phyloP scores from a whole-genome alignment of 23 tunicate genomes.

The Trididemnum nubilum region DNA sequence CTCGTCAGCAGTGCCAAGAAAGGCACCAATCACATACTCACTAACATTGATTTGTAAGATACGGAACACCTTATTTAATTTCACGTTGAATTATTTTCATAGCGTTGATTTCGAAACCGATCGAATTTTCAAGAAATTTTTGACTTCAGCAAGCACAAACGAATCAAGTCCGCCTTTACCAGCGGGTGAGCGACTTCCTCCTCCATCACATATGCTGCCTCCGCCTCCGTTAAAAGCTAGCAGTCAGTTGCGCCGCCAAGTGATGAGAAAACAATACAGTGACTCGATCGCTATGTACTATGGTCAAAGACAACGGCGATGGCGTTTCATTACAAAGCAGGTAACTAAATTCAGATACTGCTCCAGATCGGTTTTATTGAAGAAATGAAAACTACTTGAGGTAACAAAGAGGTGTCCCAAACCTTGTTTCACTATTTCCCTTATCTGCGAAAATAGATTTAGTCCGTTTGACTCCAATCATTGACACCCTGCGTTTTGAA shows the following conservation, averaged over 20 bases:
- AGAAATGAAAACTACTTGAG: no score
- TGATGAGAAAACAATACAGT: constrained; percentile 87
- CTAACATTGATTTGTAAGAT: no score
- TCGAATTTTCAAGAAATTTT: constrained; percentile 69
- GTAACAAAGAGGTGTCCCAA: no score
- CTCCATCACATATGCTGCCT: constrained; percentile 73
- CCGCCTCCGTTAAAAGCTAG: constrained; percentile 38
- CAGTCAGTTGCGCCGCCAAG: constrained; percentile 73
- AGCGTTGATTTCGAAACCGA: constrained; percentile 79
- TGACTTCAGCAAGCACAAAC: constrained; percentile 34
- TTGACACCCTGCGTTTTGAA: background rate
- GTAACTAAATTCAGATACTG: constrained; percentile 43
- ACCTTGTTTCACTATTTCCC: no score
- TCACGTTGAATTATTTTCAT: background rate
- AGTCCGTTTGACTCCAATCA: no score
- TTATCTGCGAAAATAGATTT: no score
- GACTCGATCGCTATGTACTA: constrained; percentile 88
- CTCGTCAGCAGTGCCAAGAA: no score
- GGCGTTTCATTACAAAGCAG: constrained; percentile 76
- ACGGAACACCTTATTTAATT: no score
- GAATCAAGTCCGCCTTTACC: background rate
- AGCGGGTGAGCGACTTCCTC: constrained; percentile 45
- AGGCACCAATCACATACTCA: no score
- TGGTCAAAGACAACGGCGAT: constrained; percentile 70
- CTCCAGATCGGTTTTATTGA: no score